A percentile compares a stretch with the other conserved stretches of the same genome.
Conservation (phyloP, 2,113 vertebrate species). For the Daubentonia madagascariensis region DNA sequence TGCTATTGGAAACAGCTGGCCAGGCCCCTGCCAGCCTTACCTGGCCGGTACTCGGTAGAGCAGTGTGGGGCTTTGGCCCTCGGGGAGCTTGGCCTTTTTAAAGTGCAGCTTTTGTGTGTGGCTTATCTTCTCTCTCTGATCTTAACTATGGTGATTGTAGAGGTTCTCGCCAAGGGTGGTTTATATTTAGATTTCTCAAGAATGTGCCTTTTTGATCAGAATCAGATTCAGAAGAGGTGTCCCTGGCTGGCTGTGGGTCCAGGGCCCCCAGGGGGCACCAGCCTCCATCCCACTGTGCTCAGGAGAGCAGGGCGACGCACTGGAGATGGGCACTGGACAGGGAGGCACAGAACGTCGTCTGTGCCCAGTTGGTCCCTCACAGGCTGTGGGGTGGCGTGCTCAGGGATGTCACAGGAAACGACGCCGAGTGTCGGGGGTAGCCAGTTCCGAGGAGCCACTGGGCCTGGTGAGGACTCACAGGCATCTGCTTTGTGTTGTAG, state of each 20-base stretch:
- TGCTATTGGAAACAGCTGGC: not conserved
- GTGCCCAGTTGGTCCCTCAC: not conserved
- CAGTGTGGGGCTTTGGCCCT: not conserved
- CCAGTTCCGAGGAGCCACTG: rapidly evolving
- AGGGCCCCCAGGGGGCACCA: not conserved
- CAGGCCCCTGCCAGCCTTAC: not conserved
- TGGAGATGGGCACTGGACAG: not conserved
- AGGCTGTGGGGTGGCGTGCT: not conserved
- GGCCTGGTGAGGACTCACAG: not conserved
- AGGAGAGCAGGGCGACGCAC: not conserved
- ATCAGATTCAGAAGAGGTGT: not conserved
- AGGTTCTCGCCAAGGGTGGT: not conserved
- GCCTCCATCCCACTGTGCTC: not conserved
- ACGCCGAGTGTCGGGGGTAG: not conserved
- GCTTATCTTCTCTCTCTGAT: not conserved
- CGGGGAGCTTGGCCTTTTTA: not conserved
- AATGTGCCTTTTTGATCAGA: not conserved
- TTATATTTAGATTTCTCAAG: not conserved
- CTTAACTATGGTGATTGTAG: not conserved
- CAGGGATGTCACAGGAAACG: not conserved
- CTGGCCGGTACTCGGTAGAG: not conserved
- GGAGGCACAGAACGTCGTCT: not conserved
- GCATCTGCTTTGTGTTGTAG: conserved; percentile 81
- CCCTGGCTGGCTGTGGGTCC: not conserved
- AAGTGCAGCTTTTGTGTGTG: not conserved